Evolutionary conservation across 2,113 vertebrate species (phyloP).

Genomic region (Pterocles gutturalis): DNA sequence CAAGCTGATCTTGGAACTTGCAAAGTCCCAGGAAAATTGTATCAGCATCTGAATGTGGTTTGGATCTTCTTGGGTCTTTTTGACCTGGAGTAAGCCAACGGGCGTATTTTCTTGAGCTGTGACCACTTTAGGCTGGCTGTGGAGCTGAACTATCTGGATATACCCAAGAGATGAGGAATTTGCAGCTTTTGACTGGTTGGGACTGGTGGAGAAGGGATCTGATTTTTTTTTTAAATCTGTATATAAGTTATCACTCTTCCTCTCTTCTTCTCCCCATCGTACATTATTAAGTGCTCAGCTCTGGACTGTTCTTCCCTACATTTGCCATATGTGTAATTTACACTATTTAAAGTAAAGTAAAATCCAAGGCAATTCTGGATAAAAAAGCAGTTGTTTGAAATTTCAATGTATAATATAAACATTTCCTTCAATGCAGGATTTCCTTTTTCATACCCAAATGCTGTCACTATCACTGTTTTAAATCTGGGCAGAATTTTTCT

Average conservation of each 20-base stretch:
- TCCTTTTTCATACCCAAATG: not conserved
- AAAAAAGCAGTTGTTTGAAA: not conserved
- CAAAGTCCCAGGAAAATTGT: not conserved
- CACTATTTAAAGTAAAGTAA: not conserved
- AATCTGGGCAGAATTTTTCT: not conserved
- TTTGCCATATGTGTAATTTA: not conserved
- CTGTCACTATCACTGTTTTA: not conserved
- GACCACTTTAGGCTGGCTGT: not conserved
- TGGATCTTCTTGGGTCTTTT: not conserved
- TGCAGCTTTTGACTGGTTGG: not conserved
- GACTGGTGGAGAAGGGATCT: accelerated
- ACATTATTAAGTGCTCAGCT: not conserved
- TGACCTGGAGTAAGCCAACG: accelerated
- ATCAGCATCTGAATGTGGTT: not conserved
- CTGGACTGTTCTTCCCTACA: not conserved
- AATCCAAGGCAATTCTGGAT: not conserved
- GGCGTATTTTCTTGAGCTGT: not conserved
- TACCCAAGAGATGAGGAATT: not conserved
- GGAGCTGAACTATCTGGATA: not conserved
- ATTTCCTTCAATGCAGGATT: not conserved
- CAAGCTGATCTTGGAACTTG: not conserved
- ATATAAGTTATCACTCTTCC: not conserved
- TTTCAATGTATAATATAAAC: not conserved
- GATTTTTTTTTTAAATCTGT: not conserved
- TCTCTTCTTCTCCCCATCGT: not conserved